phyloP scores from a whole-genome alignment of 2,888 invertebrate species.

The Malthinus seriepunctatus region DNA sequence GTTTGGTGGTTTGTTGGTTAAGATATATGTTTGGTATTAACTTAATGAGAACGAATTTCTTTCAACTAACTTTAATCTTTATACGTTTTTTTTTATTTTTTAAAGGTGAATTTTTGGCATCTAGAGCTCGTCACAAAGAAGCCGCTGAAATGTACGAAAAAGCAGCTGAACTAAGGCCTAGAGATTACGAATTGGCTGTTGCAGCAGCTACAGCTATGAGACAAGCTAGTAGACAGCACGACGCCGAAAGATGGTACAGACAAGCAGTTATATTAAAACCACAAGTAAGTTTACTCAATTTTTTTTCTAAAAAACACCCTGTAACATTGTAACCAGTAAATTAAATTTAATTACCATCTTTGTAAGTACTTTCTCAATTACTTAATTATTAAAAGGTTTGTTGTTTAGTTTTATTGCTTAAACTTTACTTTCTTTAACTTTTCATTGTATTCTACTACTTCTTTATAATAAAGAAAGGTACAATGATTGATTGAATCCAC shows the following conservation, averaged over 20 bases:
- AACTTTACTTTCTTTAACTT: too few relatives aligned
- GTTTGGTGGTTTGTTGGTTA: not conserved
- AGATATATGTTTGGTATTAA: constrained; percentile 33
- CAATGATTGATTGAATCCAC: too few relatives aligned
- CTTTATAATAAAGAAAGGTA: too few relatives aligned
- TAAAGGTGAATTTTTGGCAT: constrained; percentile 86
- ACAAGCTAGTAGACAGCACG: constrained; percentile 76
- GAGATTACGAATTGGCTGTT: constrained; percentile 82
- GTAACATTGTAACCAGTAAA: too few relatives aligned
- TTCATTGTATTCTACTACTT: too few relatives aligned
- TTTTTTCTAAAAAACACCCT: not conserved
- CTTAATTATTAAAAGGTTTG: too few relatives aligned
- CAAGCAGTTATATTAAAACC: constrained; percentile 61
- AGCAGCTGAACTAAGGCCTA: constrained; percentile 77
- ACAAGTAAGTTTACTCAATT: constrained; percentile 42
- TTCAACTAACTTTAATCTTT: constrained; percentile 14
- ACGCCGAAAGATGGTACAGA: constrained; percentile 88
- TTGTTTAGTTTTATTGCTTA: too few relatives aligned
- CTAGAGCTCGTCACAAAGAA: constrained; percentile 77
- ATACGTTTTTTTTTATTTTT: constrained; percentile 4
- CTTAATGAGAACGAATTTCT: constrained; percentile 37
- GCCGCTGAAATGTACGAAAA: constrained; percentile 79
- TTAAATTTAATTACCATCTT: too few relatives aligned
- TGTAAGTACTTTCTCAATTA: too few relatives aligned
- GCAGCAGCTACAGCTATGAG: constrained; percentile 87